Conservation (phyloP, 2,888 invertebrate species). For the Linnaemya tessellans region DNA sequence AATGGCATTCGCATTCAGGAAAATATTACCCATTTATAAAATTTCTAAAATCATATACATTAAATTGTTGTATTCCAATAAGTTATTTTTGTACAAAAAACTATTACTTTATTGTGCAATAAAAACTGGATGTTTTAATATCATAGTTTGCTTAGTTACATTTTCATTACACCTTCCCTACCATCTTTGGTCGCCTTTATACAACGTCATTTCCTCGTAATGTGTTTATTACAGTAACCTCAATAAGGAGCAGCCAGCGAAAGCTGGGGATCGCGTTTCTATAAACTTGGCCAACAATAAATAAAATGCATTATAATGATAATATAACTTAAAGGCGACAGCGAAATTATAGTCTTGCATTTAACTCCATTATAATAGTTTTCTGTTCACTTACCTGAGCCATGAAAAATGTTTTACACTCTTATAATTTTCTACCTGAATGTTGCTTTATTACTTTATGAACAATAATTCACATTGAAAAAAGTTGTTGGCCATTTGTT, state of each 20-base stretch:
- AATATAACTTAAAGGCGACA: constrained; percentile 65
- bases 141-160: not conserved
- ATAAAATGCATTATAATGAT: constrained; percentile 60
- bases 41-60: not conserved
- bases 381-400: constrained; percentile 37
- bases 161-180: not conserved
- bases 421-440: constrained; percentile 48
- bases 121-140: not conserved
- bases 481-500: constrained; percentile 29
- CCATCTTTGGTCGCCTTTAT: not conserved
- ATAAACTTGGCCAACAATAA: constrained; percentile 44
- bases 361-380: constrained; percentile 31
- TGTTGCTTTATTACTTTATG: constrained; percentile 44
- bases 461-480: constrained; percentile 17
- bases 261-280: constrained; percentile 1
- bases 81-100: not conserved
- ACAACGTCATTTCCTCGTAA: constrained; percentile 1
- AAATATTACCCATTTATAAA: constrained; percentile 7
- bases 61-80: too few relatives aligned
- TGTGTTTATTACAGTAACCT: constrained; percentile 31
- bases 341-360: constrained; percentile 61
- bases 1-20: not conserved
- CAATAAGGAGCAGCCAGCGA: not conserved
- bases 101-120: not conserved
- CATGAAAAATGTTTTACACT: constrained; percentile 11